phyloP scores from a whole-genome alignment of 2,888 invertebrate genomes.

The Calliscelio sp. region DNA sequence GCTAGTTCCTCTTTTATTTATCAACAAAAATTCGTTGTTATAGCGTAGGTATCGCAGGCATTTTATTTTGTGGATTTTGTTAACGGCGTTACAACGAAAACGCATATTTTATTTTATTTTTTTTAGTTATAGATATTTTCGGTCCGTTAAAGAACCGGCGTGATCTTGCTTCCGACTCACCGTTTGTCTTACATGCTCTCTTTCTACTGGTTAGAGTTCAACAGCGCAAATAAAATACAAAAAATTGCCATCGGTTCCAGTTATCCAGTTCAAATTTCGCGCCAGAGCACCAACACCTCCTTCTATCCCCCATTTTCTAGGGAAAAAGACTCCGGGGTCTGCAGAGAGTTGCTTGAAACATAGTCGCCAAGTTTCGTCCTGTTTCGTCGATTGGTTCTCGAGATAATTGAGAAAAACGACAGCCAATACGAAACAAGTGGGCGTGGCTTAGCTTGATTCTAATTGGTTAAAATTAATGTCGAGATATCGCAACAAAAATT shows the following conservation, averaged over 20 bases:
- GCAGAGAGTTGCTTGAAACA: no score
- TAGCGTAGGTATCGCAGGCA: constrained; percentile 74
- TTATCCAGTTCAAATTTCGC: neutral
- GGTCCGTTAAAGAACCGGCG: constrained; percentile 54
- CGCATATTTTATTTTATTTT: neutral
- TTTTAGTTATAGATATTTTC: constrained; percentile 8
- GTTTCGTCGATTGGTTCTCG: no score
- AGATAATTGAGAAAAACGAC: no score
- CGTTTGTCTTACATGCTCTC: constrained; percentile 22
- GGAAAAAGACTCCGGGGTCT: no score
- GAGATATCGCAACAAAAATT: no score
- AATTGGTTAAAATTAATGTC: no score
- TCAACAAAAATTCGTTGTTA: constrained; percentile 84
- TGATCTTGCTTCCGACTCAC: constrained; percentile 37
- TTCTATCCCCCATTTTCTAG: neutral
- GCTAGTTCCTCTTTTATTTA: constrained; percentile 82
- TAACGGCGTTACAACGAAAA: constrained; percentile 44
- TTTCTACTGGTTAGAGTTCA: constrained; percentile 3
- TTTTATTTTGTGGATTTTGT: constrained; percentile 33
- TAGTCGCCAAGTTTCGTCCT: no score
- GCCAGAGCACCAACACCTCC: neutral
- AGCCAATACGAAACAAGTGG: no score
- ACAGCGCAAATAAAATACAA: constrained; percentile 29
- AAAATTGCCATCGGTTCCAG: neutral
- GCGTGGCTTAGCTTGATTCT: no score